These are phyloP conservation scores for Adelphocoris suturalis DNA, from an alignment of 2,888 invertebrate genomes.

Conservation along the genomic window DNA sequence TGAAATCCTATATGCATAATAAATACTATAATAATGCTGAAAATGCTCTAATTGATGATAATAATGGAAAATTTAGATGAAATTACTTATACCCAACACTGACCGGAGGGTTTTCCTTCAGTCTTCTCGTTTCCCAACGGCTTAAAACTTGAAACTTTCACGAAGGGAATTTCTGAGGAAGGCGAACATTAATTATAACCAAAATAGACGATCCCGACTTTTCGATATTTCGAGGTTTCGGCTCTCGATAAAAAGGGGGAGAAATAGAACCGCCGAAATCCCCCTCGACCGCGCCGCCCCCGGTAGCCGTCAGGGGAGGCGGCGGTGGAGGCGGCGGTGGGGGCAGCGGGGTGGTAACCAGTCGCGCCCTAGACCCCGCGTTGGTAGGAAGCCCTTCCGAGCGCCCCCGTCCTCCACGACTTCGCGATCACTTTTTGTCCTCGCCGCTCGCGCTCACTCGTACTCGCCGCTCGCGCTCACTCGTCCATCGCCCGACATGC, in stretches of 20 bases:
- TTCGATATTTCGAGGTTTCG: neutral
- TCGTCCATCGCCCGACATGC: neutral
- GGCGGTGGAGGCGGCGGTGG: conserved; percentile 7
- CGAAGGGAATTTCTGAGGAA: no score
- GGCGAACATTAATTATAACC: no score
- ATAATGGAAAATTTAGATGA: no score
- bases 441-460: conserved; percentile 14
- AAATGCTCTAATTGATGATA: no score
- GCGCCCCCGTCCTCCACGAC: neutral
- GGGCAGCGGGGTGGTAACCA: conserved; percentile 62
- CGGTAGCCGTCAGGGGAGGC: neutral
- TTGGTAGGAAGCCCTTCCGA: conserved; percentile 29
- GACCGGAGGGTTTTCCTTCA: no score
- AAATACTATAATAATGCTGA: no score
- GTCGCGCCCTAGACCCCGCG: conserved; percentile 65
- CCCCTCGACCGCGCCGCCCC: neutral
- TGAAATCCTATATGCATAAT: no score
- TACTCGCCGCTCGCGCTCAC: neutral
- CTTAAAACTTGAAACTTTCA: no score
- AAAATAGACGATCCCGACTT: neutral
- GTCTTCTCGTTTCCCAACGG: no score
- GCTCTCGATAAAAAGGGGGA: neutral
- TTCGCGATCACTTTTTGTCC: no score
- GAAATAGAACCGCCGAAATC: neutral
- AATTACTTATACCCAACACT: no score